Evolutionary conservation across 2,113 vertebrate genomes (phyloP).

Genomic region (Anser cygnoides): DNA sequence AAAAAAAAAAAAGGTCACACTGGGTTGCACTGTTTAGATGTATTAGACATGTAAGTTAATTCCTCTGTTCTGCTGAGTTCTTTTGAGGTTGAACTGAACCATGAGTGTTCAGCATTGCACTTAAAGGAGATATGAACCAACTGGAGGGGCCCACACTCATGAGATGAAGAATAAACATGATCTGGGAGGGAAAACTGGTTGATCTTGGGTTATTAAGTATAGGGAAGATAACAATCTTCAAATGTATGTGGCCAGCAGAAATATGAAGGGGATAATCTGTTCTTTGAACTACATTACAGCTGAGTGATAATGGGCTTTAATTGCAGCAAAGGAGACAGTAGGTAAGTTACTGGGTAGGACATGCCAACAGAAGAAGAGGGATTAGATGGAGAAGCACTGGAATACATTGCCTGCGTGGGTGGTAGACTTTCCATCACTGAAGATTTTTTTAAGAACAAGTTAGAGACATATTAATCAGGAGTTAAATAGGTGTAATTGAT

Average conservation of each 20-base stretch:
- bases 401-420: background rate
- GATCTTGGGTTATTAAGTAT: background rate
- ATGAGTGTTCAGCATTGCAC: background rate
- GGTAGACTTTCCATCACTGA: background rate
- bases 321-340: background rate
- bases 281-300: background rate
- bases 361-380: background rate
- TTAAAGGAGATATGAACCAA: background rate
- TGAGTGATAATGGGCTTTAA: background rate
- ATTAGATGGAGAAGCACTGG: background rate
- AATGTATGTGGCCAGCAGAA: background rate
- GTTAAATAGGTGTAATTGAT: conserved; percentile 19
- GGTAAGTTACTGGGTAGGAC: background rate
- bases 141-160: background rate
- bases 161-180: background rate
- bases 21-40: background rate
- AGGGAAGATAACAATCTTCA: background rate
- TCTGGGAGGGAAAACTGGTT: background rate
- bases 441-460: background rate
- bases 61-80: background rate
- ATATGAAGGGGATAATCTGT: background rate
- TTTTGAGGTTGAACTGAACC: background rate
- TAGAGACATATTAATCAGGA: conserved; percentile 34
- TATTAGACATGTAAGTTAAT: background rate
- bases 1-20: background rate